Evolutionary conservation across 2,797 vertebrate species (phyloP), one percentile per base, ranked within the genome.

Genomic region (Paedocypris micromegethes): DNA sequence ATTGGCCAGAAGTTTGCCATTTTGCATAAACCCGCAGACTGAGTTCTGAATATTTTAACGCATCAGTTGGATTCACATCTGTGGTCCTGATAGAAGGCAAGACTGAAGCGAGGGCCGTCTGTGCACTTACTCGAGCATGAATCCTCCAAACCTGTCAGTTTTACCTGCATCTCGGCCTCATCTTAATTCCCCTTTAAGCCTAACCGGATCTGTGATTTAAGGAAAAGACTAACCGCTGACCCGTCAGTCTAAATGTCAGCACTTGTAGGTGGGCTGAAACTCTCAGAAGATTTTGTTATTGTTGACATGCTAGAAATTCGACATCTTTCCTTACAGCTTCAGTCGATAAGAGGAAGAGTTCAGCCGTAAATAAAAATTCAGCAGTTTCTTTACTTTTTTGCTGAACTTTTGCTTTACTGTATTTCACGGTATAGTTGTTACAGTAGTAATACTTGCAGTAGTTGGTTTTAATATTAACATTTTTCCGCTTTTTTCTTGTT

Each of bases 31-130:
- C 50, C 37, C 44, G n/a, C 8, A 49, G 52, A 50, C 59, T 40
- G 38, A 66, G n/a, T 5, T 37, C 58, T 58, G 51, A 67, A 60
- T 37, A 65, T 62, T 61, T 65, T 77, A 59, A 67, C 9, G 48
- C 40, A 77, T 83, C 70, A 53, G 79, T 82, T 74, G 52, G 75
- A 55, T 70, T 67, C 75, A 78, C 58, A 78, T 76, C 85, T 82
- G 84, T 82, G 85, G 77, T 81, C 78, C 75, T 81, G 81, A 87
- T 79, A 75, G 81, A 85, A 70, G 79, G 82, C 74, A 81, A 75
- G 37, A 49, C 23, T 23, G 48, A 60, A 80, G 74, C 82, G 81
- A 80, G 78, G 80, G 71, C 75, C 52, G 39, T 63, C 73, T 84
- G 74, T 75, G 77, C 79, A 66, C 79, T 77, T 77, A 78, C 53